Base-by-base conservation (phyloP, 92 coral and sea anemone genomes). In the Pocillopora grandis region DNA sequence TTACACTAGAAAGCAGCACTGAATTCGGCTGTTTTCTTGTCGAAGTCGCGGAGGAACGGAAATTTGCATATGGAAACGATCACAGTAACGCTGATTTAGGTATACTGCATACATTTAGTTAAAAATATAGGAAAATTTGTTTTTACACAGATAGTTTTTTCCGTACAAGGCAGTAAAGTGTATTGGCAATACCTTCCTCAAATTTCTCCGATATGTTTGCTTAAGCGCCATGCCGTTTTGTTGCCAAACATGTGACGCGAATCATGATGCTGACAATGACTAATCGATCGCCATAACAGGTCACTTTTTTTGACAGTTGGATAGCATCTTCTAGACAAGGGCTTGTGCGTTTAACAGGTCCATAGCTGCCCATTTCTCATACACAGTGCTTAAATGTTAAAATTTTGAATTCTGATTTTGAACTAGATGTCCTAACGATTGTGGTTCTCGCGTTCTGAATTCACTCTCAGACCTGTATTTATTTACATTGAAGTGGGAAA, bases 401-500 rank as follows among this genome's bases (percentile, higher is more conserved):
- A 6, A 68, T 17, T 11, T 16, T 23, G 31, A 27, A 2, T 11
- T 31, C 21, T 67, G 55, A 35, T 11, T 64, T 19, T 18, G 20
- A 65, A 16, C 52, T 14, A 37, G 49, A 49, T n/a, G 73, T 31
- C 19, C 33, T 35, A 15, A 70, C 10, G 16, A 31, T 68, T 33
- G 49, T 12, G 75, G 5, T 55, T 5, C 31, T 48, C 42, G n/a
- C 17, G 55, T 37, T 69, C n/a, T 12, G 3, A 9, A 13, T 35
- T 21, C n/a, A 11, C 71, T 17, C 55, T 35, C 36, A 10, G 12
- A 12, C 23, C 1, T 27, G 2, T 55, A 37, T 36, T 15, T 70
- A 16, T 70, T 36, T 70, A 35, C 14, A 70, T 70, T 70, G n/a
- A 70, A 70, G n/a, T 70, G 57, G 57, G 75, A 37, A 70, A 66